Percentiles rank a stretch among this genome's conserved stretches.
Evolutionary conservation across 30 jellyfish, hydroid and myxozoan genomes (phyloP).

Genomic region (Phacellophora camtschatica): DNA sequence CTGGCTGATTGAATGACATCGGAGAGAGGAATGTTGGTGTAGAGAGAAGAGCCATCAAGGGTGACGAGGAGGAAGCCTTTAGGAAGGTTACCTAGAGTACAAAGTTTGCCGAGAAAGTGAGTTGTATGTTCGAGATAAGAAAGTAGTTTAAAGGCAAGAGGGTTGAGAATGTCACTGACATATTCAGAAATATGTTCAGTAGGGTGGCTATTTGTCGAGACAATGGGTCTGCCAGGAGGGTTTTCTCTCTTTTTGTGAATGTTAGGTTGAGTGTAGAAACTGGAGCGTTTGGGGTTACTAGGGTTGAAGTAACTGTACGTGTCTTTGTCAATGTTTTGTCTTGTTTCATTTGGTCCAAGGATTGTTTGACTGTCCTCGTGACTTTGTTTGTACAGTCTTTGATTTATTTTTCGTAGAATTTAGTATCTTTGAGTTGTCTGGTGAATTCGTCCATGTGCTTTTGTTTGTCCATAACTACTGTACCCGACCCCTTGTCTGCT

Average conservation of each 20-base stretch:
- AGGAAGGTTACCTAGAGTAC: constrained; percentile 1
- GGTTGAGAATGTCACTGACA: constrained; percentile 12
- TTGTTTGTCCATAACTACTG: neutral
- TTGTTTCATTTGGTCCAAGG: neutral
- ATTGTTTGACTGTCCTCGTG: neutral
- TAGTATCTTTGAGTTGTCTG: neutral
- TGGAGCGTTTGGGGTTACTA: neutral
- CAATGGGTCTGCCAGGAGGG: constrained; percentile 10
- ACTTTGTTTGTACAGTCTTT: constrained; percentile 11
- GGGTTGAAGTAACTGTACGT: neutral
- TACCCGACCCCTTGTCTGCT: no score
- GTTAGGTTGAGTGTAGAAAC: constrained; percentile 10
- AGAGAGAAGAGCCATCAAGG: neutral
- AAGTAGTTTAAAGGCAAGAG: constrained; percentile 6
- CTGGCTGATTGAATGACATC: neutral
- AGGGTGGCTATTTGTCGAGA: constrained; percentile 3
- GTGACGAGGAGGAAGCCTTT: neutral
- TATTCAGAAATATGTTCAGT: constrained; percentile 37
- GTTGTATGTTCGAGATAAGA: neutral
- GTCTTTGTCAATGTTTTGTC: constrained; percentile 6
- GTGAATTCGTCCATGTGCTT: neutral
- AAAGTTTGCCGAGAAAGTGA: neutral
- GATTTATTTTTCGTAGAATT: neutral
- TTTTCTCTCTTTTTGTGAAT: neutral
- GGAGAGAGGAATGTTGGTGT: neutral